phyloP scores from a whole-genome alignment of 2,113 vertebrate genomes.

The Tragelaphus imberbis region DNA sequence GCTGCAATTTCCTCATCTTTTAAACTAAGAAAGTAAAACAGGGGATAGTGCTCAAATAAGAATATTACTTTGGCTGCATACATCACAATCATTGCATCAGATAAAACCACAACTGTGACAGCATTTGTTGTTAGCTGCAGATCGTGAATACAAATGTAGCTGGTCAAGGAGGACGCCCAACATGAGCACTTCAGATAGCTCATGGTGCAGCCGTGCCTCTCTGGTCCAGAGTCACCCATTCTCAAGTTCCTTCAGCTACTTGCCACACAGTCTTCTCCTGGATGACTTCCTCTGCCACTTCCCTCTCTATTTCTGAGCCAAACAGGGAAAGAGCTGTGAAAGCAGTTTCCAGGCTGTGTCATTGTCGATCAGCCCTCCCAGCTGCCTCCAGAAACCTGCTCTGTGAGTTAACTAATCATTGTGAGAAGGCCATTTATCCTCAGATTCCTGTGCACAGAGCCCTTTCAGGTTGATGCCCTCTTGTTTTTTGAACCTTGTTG shows the following conservation, averaged over 20 bases:
- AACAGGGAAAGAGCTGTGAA: neutral
- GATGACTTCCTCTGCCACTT: neutral
- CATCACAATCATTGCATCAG: neutral
- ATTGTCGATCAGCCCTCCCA: neutral
- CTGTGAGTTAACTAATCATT: neutral
- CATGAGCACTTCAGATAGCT: fast-evolving
- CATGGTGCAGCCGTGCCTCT: fast-evolving
- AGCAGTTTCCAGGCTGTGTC: neutral
- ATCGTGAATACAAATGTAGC: neutral
- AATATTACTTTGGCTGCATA: neutral
- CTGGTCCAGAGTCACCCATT: neutral
- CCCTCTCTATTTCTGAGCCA: neutral
- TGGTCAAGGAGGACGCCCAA: neutral
- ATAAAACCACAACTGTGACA: neutral
- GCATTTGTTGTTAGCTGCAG: neutral
- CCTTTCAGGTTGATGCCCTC: conserved; percentile 6
- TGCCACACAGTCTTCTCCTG: neutral
- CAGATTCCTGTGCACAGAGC: neutral
- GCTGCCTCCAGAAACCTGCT: neutral
- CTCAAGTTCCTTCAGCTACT: neutral
- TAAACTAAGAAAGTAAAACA: neutral
- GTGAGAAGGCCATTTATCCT: conserved; percentile 42
- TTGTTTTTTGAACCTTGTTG: conserved; percentile 22
- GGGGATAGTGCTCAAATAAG: neutral
- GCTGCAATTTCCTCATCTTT: neutral